Evolutionary conservation across 2,888 invertebrate species (phyloP), one percentile per base, ranked within the genome.

Genomic region (Esperia sulphurella): DNA sequence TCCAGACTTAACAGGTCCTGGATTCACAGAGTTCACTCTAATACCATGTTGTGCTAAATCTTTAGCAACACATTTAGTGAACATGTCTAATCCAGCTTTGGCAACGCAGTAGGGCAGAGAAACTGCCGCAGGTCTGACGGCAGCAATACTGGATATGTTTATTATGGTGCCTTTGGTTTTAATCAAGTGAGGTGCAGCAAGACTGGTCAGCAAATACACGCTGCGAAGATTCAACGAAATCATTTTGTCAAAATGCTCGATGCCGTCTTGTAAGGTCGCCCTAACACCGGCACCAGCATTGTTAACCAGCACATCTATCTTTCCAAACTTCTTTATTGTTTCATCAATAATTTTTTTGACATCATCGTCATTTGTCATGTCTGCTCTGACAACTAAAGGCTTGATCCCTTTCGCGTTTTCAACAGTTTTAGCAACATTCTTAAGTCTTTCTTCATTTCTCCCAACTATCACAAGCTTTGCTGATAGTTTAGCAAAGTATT

Each of bases 51-150:
- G 54, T 52, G 90, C 91, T 33, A 92, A 68, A 60, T 92, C 94
- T 44, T 95, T 71, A n/a, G 95, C 94, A 8, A 91, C 75, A 65
- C 93, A 93, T 59, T 91, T 82, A 1, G 95, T 95, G 55, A 95
- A 90, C 63, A 94, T 94, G 73, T 95, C 94, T 10, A 94, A 62
- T 6, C 94, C 94, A 31, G 93, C 83, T 77, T 95, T 95, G 33
- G 93, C 92, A 90, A 94, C 92, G 52, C 87, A 84, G 68, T 95
- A 95, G 0, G 54, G 40, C 7, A 53, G 44, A 14, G 21, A 28
- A 0, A 21, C 14, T 4, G 46, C 37, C 9, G 14, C 31, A 6
- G 35, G 29, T 8, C 37, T 41, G 0, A 31, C 12, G 0, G 47
- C 51, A 12, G 46, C 39, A 0, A 56, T 43, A 31, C 61, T 59